Evolutionary conservation across 2,888 invertebrate genomes (phyloP).

Genomic region (Anodontia alba): DNA sequence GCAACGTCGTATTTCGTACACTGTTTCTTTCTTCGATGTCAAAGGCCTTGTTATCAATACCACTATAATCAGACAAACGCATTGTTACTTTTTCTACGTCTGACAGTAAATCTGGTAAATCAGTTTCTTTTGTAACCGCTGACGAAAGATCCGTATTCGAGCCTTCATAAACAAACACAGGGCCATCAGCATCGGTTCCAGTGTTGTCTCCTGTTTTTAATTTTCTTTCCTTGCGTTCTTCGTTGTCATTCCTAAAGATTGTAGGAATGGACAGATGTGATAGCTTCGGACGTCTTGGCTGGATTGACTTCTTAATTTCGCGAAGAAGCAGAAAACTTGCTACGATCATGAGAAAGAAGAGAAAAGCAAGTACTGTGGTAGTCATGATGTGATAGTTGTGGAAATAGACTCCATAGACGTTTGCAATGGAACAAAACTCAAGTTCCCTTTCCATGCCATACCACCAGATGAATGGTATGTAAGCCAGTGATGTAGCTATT

Average conservation of each 20-base stretch:
- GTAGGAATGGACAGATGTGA: neutral
- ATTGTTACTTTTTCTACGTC: neutral
- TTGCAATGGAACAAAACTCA: slow-evolving; percentile 47
- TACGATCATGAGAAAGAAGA: slow-evolving; percentile 29
- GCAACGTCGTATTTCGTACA: neutral
- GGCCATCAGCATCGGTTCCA: neutral
- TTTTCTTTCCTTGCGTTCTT: neutral
- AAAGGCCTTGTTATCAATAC: neutral
- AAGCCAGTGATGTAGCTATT: slow-evolving; percentile 18
- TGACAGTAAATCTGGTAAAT: neutral
- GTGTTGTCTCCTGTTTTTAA: neutral
- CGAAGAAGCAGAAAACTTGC: slow-evolving; percentile 36
- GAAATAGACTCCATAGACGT: slow-evolving; percentile 44
- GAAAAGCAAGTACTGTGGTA: slow-evolving; percentile 12
- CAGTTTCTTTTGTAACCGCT: neutral
- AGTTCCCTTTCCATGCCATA: slow-evolving; percentile 33
- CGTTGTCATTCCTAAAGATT: neutral
- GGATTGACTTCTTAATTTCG: slow-evolving; percentile 21
- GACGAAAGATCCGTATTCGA: neutral
- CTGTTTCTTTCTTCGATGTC: neutral
- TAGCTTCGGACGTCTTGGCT: neutral
- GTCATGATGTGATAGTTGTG: slow-evolving; percentile 37
- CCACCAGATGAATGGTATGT: slow-evolving; percentile 46
- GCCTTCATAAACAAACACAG: neutral
- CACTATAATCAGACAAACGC: neutral